phyloP scores from a whole-genome alignment of 1,140 invertebrate genomes.

The Saccostrea glomerata region DNA sequence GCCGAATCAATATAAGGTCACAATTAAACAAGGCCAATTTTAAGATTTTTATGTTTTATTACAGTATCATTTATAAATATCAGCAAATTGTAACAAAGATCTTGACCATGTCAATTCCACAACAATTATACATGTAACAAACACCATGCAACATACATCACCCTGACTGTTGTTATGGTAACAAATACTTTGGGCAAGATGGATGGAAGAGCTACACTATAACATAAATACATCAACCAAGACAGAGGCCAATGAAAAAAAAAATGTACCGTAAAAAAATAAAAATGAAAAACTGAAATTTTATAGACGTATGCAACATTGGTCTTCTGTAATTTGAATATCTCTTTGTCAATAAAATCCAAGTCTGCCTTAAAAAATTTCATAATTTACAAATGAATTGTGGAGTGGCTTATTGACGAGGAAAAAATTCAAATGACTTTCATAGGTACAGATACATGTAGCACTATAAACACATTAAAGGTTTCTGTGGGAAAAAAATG shows the following conservation, averaged over 20 bases:
- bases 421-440: background rate
- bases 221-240: background rate
- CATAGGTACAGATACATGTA: too few relatives aligned
- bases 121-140: slow-evolving; percentile 33
- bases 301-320: background rate
- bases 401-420: background rate
- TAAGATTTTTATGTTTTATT: slow-evolving; percentile 6
- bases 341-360: background rate
- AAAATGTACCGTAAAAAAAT: background rate
- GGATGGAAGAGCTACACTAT: slow-evolving; percentile 14
- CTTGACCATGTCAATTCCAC: slow-evolving; percentile 30
- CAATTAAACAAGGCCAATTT: background rate
- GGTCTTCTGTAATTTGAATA: background rate
- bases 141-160: slow-evolving; percentile 13
- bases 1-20: background rate
- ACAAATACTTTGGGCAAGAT: slow-evolving; percentile 31
- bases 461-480: too few relatives aligned
- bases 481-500: too few relatives aligned
- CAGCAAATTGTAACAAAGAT: slow-evolving; percentile 27
- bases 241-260: background rate
- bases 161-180: slow-evolving; percentile 4
- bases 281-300: background rate
- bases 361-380: background rate
- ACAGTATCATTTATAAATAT: slow-evolving; percentile 31
- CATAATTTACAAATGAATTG: background rate